Conservation (phyloP, 2,113 vertebrate genomes). For the Sprattus sprattus region DNA sequence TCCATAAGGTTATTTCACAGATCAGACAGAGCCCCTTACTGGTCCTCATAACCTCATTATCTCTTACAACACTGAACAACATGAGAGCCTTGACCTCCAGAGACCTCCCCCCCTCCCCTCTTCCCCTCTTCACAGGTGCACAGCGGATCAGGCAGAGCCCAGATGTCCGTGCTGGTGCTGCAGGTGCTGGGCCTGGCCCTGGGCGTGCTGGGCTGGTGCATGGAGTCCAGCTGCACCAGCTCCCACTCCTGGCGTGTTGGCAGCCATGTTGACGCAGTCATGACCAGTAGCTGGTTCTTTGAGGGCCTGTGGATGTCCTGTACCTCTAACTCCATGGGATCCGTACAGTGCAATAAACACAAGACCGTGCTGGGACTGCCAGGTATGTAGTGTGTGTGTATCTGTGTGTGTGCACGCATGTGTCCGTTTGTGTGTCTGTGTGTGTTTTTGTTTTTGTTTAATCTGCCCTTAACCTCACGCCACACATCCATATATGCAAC, state of each 20-base stretch:
- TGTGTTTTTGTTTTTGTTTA: background rate
- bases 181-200: slow-evolving; percentile 71
- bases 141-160: background rate
- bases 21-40: too few species aligned
- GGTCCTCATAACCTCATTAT: too few species aligned
- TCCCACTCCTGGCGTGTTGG: slow-evolving; percentile 73
- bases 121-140: background rate
- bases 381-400: slow-evolving; percentile 56
- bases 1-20: too few species aligned
- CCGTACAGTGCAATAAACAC: slow-evolving; percentile 72
- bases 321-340: slow-evolving; percentile 59
- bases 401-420: background rate
- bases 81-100: background rate
- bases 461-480: too few species aligned
- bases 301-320: slow-evolving; percentile 86
- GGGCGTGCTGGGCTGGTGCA: slow-evolving; percentile 70
- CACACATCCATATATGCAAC: background rate
- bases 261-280: slow-evolving; percentile 52
- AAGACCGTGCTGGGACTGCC: slow-evolving; percentile 74
- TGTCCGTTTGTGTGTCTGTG: background rate
- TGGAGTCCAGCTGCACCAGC: slow-evolving; percentile 66
- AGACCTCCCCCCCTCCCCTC: background rate
- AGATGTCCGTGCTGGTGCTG: slow-evolving; percentile 60
- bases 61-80: background rate
- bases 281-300: slow-evolving; percentile 64